A percentile compares a stretch with the other conserved stretches of the same genome.
phyloP scores from a whole-genome alignment of 2,113 vertebrate species.

The Paramisgurnus dabryanus region DNA sequence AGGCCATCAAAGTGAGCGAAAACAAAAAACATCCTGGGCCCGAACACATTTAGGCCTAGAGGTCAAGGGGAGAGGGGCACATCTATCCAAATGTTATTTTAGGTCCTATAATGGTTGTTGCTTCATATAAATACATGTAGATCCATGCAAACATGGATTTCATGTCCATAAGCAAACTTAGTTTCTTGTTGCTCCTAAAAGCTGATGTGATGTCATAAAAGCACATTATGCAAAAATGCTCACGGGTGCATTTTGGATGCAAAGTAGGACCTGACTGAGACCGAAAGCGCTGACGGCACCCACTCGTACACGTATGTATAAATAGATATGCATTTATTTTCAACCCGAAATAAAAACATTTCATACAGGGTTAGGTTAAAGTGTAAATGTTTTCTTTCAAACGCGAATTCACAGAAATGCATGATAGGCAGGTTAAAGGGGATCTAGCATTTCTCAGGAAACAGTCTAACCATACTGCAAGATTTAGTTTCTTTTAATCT shows the following conservation, averaged over 20 bases:
- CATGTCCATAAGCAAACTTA: background rate
- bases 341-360: background rate
- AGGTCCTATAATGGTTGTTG: no score
- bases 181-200: background rate
- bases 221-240: constrained; percentile 7
- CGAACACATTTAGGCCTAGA: no score
- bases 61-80: no score
- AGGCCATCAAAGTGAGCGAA: no score
- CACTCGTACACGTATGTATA: background rate
- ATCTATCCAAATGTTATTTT: no score
- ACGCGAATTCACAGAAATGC: background rate
- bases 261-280: constrained; percentile 37
- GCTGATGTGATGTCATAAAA: constrained; percentile 30
- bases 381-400: background rate
- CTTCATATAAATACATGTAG: no score
- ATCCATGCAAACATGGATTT: no score
- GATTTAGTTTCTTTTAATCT: constrained; percentile 23
- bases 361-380: no score
- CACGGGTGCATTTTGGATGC: constrained; percentile 14
- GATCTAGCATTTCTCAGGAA: background rate
- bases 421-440: background rate
- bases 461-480: background rate
- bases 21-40: no score
- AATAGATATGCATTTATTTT: constrained; percentile 14
- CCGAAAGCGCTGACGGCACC: constrained; percentile 47